Evolutionary conservation across 2,113 vertebrate genomes (phyloP).

Genomic region (Trochalopteron elliotii): DNA sequence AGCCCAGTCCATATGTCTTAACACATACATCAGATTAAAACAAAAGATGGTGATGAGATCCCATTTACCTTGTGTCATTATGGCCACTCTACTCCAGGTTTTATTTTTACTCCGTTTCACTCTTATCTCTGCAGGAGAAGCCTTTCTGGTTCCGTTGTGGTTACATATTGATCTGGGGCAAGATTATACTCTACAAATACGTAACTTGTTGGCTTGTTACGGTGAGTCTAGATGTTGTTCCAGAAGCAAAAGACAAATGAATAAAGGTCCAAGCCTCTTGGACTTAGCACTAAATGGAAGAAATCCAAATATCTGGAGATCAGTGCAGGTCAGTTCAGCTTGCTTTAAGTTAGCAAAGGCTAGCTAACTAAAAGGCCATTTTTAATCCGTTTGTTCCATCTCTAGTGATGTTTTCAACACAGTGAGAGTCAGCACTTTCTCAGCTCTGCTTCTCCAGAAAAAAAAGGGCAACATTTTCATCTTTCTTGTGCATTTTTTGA

Average conservation of each 20-base stretch:
- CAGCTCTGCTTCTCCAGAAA: background rate
- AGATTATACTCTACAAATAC: constrained; percentile 94
- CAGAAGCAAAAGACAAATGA: background rate
- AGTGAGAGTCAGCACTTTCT: background rate
- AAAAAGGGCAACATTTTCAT: background rate
- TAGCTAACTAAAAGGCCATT: background rate
- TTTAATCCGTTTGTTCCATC: background rate
- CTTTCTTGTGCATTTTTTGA: background rate
- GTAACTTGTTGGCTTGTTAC: constrained; percentile 97
- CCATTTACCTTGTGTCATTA: background rate
- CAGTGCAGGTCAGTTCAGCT: background rate
- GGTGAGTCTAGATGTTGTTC: constrained; percentile 74
- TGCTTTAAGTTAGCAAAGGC: background rate
- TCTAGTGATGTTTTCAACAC: background rate
- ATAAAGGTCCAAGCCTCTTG: background rate
- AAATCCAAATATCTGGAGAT: background rate
- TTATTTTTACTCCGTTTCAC: background rate
- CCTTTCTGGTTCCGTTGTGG: constrained; percentile 93
- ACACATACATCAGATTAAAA: background rate
- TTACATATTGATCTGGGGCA: constrained; percentile 92
- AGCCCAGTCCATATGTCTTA: background rate
- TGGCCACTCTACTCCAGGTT: background rate
- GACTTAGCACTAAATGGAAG: background rate
- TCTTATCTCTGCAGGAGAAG: constrained; percentile 75
- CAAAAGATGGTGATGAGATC: background rate